Base-by-base conservation (phyloP, 2,888 invertebrate genomes). In the Caenorhabditis imperialis region DNA sequence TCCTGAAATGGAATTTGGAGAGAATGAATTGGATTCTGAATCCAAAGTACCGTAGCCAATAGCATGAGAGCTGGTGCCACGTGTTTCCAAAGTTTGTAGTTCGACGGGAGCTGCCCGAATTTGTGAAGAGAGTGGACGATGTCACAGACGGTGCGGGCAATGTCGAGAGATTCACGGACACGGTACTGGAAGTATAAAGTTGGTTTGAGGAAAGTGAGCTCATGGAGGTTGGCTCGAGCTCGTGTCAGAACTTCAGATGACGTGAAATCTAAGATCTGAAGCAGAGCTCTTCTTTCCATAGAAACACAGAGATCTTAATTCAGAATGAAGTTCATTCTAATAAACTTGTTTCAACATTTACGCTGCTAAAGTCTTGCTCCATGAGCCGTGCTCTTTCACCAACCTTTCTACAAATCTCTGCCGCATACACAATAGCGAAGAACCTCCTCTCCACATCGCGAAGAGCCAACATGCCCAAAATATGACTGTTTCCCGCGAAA, bases 111-210 rank as follows among this genome's bases (percentile, higher is more conserved):
- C 30, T 62, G 61, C 6, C 65, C 74, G 38, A 27, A 75, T 60
- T 72, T 78, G 22, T 74, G 58, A 10, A 80, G 61, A 0, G 80
- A 62, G 25, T 76, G 60, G 5, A 80, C 67, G 25, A 75, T 51
- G 37, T 80, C 76, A 18, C 76, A 50, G 3, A 72, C 69, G 14
- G 33, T 25, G 10, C 76, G 69, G 1, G 65, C 71, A 4, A 53
- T 55, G 6, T 60, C 61, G n/a, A 63, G 53, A 10, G 62, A 50
- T 23, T 69, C 74, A 3, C 53, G 48, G 10, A 80, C 72, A 2
- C 78, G 77, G 33, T 80, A 80, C 78, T 77, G 50, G 45, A 74
- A n/a, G n/a, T n/a, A n/a, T n/a, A n/a, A n/a, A n/a, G n/a, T n/a
- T n/a, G n/a, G n/a, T n/a, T n/a, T n/a, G n/a, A n/a, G n/a, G n/a